phyloP scores from a whole-genome alignment of 1,140 invertebrate species.

The Drosophila arawakana region DNA sequence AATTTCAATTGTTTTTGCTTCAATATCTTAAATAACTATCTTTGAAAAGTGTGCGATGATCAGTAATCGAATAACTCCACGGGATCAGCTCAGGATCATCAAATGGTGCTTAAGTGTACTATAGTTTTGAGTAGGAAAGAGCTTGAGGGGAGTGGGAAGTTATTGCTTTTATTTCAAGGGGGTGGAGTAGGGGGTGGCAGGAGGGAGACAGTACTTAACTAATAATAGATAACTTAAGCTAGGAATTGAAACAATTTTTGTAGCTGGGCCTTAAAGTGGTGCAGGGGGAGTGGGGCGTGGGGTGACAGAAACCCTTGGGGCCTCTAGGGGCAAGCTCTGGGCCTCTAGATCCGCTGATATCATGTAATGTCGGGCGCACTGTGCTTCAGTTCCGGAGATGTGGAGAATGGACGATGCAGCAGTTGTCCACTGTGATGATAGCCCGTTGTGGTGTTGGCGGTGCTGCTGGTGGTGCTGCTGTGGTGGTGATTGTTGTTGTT shows the following conservation, averaged over 20 bases:
- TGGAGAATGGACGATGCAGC: constrained; percentile 86
- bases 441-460: constrained; percentile 37
- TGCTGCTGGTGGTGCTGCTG: constrained; percentile 8
- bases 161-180: neutral
- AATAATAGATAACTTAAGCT: constrained; percentile 63
- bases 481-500: constrained; percentile 21
- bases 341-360: constrained; percentile 65
- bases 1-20: constrained; percentile 23
- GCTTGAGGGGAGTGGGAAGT: constrained; percentile 4
- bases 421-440: constrained; percentile 82
- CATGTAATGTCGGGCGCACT: constrained; percentile 85
- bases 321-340: constrained; percentile 31
- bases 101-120: neutral
- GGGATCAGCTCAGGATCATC: neutral
- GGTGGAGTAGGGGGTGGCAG: constrained; percentile 4
- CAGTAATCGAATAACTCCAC: constrained; percentile 23
- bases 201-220: constrained; percentile 46
- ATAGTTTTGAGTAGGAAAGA: constrained; percentile 16
- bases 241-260: constrained; percentile 80
- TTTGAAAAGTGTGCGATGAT: constrained; percentile 77
- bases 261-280: constrained; percentile 71
- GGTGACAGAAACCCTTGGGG: constrained; percentile 38
- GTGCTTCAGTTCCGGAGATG: constrained; percentile 81
- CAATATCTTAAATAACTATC: constrained; percentile 72
- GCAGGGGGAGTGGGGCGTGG: neutral